phyloP scores from a whole-genome alignment of 2,888 invertebrate species.

The Tenthredo scrophulariae region DNA sequence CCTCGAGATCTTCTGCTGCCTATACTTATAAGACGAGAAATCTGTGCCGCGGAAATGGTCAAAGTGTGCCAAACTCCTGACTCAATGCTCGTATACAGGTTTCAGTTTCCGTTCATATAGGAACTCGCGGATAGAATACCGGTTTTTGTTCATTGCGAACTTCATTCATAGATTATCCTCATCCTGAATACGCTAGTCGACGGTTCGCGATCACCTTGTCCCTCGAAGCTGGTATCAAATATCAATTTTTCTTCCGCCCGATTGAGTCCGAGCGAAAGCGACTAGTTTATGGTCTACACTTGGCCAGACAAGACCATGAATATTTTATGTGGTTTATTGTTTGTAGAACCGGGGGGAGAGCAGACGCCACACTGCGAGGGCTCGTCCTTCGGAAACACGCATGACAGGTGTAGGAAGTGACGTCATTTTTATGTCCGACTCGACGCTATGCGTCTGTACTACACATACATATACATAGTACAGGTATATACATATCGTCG shows the following conservation, averaged over 20 bases:
- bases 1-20: not conserved
- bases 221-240: not conserved
- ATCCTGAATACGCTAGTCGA: not conserved
- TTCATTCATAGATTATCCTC: slow-evolving; percentile 25
- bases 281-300: not conserved
- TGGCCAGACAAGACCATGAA: not conserved
- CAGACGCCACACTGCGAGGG: slow-evolving; percentile 67
- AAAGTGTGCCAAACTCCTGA: slow-evolving; percentile 31
- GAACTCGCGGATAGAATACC: not conserved
- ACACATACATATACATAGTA: no score
- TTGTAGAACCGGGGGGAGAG: slow-evolving; percentile 55
- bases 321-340: slow-evolving; percentile 60
- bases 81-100: slow-evolving; percentile 14
- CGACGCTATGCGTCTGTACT: not conserved
- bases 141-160: not conserved
- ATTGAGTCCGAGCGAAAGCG: not conserved
- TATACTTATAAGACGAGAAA: slow-evolving; percentile 1
- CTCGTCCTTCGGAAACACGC: slow-evolving; percentile 76
- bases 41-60: slow-evolving; percentile 17
- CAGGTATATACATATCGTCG: not conserved
- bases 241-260: not conserved
- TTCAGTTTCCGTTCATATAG: slow-evolving; percentile 26
- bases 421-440: slow-evolving; percentile 64
- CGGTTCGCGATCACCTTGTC: not conserved
- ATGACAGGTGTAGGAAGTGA: slow-evolving; percentile 77